Evolutionary conservation across 2,888 invertebrate genomes (phyloP).

Genomic region (Lithophane ornitopus): DNA sequence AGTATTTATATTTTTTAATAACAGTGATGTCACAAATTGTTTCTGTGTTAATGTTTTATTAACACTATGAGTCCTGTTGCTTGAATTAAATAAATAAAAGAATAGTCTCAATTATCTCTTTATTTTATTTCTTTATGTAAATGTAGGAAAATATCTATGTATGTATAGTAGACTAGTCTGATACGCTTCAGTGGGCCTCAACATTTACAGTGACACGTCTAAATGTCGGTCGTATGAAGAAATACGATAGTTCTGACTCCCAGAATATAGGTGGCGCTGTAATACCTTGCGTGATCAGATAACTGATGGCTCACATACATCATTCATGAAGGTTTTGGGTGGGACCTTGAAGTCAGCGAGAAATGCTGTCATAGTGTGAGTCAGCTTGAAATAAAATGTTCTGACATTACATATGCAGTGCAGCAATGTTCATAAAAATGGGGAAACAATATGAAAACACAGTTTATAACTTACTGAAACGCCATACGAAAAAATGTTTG

Average conservation of each 20-base stretch:
- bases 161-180: too few relatives aligned
- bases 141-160: too few relatives aligned
- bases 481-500: too few relatives aligned
- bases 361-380: not conserved
- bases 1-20: too few relatives aligned
- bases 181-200: constrained; percentile 22
- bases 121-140: too few relatives aligned
- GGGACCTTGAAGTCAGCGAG: constrained; percentile 35
- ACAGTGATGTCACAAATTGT: too few relatives aligned
- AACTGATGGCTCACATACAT: constrained; percentile 65
- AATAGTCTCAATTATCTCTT: too few relatives aligned
- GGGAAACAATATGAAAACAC: too few relatives aligned
- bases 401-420: not conserved
- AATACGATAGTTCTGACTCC: constrained; percentile 63
- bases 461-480: too few relatives aligned
- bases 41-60: too few relatives aligned
- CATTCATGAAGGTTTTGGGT: constrained; percentile 63
- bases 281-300: constrained; percentile 68
- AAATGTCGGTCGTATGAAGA: constrained; percentile 56
- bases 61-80: too few relatives aligned
- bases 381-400: not conserved
- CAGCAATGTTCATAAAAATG: not conserved
- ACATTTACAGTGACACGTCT: constrained; percentile 30
- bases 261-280: constrained; percentile 56
- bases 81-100: too few relatives aligned